Base-by-base conservation (phyloP, 1,140 invertebrate species). In the Drosophila melanica region DNA sequence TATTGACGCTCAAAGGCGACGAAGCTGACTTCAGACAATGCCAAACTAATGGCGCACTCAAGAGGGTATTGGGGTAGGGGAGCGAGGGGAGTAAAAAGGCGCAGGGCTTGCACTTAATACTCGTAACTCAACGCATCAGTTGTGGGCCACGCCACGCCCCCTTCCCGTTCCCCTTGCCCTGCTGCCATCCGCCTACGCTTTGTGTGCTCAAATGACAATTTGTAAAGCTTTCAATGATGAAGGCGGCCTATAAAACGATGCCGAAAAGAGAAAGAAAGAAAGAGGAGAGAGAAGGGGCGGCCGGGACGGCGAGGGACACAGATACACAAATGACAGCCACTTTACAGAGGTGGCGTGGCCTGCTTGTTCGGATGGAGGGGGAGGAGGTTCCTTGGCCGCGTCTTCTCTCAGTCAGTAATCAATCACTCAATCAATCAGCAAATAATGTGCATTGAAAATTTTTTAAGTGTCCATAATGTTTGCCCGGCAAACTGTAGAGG, bases 361-460 rank as follows among this genome's bases (percentile, higher is more conserved):
- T 11, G 23, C 23, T 23, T 23, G 48, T 12, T 18, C 23, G 14
- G 5, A n/a, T 4, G 16, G 10, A 2, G 16, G 58, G 9, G 57
- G 44, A 41, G 4, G 10, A 16, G 37, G 3, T 20, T 20, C 20
- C 20, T 20, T 64, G 23, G 2, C 23, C 42, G n/a, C 44, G 42
- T 33, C 41, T 72, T 41, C 41, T 59, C 60, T 30, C 53, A 60
- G 18, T 16, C 50, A 68, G 84, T 84, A 87, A 87, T 87, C 84
- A 87, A 87, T 87, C 84, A 87, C 84, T 87, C 84, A 87, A 87
- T 87, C 84, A 87, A 87, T 89, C 84, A 87, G 84, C 85, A 89
- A 89, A 84, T 87, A 87, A 87, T 87, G 87, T 89, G 84, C 82
- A 87, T 87, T 87, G 82, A 81, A 87, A 89, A 79, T 87, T 79